Evolutionary conservation across 1,140 invertebrate genomes (phyloP), one percentile per base, ranked within the genome.

Genomic region (Conus betulinus): DNA sequence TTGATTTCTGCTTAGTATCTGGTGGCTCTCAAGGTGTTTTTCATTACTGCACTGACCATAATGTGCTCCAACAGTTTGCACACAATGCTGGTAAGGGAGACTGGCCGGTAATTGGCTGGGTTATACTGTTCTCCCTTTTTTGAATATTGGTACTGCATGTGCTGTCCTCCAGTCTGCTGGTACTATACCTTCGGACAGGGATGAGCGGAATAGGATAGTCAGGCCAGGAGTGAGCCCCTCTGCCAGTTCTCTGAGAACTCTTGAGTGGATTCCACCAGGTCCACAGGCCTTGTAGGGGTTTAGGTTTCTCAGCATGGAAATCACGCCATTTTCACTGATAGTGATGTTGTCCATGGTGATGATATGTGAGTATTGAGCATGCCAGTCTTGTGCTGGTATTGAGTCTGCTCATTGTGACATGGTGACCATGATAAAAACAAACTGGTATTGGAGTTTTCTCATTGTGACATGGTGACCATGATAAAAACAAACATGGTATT

Each of bases 131-230:
- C n/a, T n/a, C 81, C 55, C 39, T n/a, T 51, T 57, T 7, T 83
- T 63, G 81, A 53, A 83, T 10, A 83, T 83, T 83, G 81, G 81
- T 23, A 5, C n/a, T 83, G 10, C 39, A 51, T 83, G 81, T 15
- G 10, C 81, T 39, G 10, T 1, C 55, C 81, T 83, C 81, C 81
- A 83, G 51, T 83, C 81, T 83, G 81, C 0, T n/a, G n/a, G n/a
- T n/a, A n/a, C n/a, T n/a, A n/a, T n/a, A n/a, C n/a, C n/a, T n/a
- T n/a, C n/a, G n/a, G n/a, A n/a, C n/a, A n/a, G n/a, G 55, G 81
- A 83, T 25, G 51, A 6, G 1, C 2, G 51, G 81, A 39, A 83
- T 0, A 83, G 11, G 27, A 55, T 83, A 8, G 25, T 83, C 11
- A 83, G 81, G 1, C 8, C n/a, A 5, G 81, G n/a, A 0, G 81